Evolutionary conservation across 2,888 invertebrate species (phyloP).

Genomic region (Alcis repandata): DNA sequence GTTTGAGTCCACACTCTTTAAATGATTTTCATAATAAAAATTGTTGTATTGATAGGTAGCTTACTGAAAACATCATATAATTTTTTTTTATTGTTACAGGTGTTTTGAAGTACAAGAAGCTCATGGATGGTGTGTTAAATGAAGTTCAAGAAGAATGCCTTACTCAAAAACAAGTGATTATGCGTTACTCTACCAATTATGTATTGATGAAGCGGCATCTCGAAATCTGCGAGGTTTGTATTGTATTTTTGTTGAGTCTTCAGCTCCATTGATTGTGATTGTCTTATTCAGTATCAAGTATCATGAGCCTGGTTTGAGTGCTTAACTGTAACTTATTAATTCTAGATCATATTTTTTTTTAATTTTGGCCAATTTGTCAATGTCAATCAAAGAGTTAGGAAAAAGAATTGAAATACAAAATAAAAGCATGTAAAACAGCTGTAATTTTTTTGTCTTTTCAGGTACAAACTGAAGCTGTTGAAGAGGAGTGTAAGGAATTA

Average conservation of each 20-base stretch:
- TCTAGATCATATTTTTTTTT: background rate
- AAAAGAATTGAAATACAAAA: too few relatives aligned
- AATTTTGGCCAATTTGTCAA: too few relatives aligned
- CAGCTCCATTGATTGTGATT: too few relatives aligned
- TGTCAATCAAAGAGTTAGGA: too few relatives aligned
- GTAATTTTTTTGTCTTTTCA: slow-evolving; percentile 1
- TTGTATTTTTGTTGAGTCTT: background rate
- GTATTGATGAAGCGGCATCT: slow-evolving; percentile 11
- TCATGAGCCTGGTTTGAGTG: too few relatives aligned
- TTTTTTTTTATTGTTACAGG: slow-evolving; percentile 6
- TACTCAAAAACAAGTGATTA: background rate
- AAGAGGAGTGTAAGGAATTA: slow-evolving; percentile 6
- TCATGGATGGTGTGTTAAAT: slow-evolving; percentile 11
- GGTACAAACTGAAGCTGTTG: slow-evolving; percentile 13
- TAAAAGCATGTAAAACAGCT: too few relatives aligned
- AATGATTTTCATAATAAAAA: too few relatives aligned
- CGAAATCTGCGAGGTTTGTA: slow-evolving; percentile 17
- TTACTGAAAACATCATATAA: background rate
- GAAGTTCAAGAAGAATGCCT: slow-evolving; percentile 12
- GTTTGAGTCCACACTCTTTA: too few relatives aligned
- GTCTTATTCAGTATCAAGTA: too few relatives aligned
- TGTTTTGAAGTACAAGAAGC: slow-evolving; percentile 22
- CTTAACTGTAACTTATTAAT: too few relatives aligned
- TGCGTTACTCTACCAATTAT: slow-evolving; percentile 5
- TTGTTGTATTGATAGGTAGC: too few relatives aligned